Evolutionary conservation across 1,140 invertebrate species (phyloP).

Genomic region (Drosophila ercepeae): DNA sequence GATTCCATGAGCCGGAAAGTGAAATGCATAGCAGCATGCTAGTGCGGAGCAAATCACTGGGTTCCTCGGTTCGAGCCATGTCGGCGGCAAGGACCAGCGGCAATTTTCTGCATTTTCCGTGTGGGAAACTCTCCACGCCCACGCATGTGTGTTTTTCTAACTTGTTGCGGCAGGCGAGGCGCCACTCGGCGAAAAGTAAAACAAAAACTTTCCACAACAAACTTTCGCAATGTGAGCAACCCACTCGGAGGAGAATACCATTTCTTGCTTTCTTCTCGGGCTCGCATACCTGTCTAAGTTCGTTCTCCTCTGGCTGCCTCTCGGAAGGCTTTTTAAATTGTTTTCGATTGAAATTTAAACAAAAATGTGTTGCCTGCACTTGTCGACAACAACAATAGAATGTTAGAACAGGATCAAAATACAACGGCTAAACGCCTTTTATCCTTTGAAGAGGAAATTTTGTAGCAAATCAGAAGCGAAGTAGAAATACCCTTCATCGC

Average conservation of each 20-base stretch:
- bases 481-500: background rate
- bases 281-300: slow-evolving; percentile 28
- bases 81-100: slow-evolving; percentile 60
- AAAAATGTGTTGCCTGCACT: slow-evolving; percentile 49
- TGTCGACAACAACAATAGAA: slow-evolving; percentile 38
- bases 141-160: slow-evolving; percentile 41
- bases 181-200: slow-evolving; percentile 34
- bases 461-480: background rate
- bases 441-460: slow-evolving; percentile 21
- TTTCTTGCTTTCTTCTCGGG: background rate
- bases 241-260: background rate
- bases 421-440: slow-evolving; percentile 35
- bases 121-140: slow-evolving; percentile 5
- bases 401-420: too few relatives aligned
- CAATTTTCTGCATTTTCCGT: slow-evolving; percentile 65
- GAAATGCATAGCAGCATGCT: slow-evolving; percentile 49
- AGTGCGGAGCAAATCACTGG: background rate
- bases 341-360: slow-evolving; percentile 77
- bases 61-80: slow-evolving; percentile 11
- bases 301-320: background rate
- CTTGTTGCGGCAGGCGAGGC: slow-evolving; percentile 70
- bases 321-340: slow-evolving; percentile 62
- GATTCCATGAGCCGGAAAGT: slow-evolving; percentile 53
- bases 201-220: slow-evolving; percentile 31
- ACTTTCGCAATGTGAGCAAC: slow-evolving; percentile 47